phyloP scores from a whole-genome alignment of 2,797 vertebrate genomes.

The Iguana delicatissima region DNA sequence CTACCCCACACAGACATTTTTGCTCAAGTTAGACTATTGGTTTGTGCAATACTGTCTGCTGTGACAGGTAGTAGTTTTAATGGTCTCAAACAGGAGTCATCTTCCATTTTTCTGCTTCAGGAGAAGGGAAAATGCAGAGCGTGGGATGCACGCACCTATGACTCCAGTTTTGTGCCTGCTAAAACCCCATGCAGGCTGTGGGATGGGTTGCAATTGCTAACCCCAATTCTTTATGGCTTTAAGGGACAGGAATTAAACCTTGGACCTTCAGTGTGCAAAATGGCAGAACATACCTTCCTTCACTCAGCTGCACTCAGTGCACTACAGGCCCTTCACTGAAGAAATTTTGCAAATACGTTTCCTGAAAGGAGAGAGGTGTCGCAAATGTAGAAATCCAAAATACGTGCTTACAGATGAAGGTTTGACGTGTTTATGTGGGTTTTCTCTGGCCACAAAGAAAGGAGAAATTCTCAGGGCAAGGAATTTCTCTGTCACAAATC shows the following conservation, averaged over 20 bases:
- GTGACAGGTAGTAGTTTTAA: too few relatives aligned
- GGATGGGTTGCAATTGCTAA: neutral
- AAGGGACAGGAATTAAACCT: neutral
- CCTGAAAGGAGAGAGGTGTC: neutral
- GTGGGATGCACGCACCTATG: too few relatives aligned
- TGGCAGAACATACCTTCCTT: neutral
- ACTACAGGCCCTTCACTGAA: neutral
- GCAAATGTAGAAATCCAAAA: conserved; percentile 2
- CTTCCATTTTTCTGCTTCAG: too few relatives aligned
- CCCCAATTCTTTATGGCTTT: neutral
- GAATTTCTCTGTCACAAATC: neutral
- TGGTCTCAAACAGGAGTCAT: too few relatives aligned
- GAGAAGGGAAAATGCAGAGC: too few relatives aligned
- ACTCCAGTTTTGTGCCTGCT: too few relatives aligned
- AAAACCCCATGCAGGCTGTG: too few relatives aligned
- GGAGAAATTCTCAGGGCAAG: neutral
- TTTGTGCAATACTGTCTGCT: too few relatives aligned
- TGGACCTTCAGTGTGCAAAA: neutral
- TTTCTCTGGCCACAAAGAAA: neutral
- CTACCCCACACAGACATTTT: too few relatives aligned
- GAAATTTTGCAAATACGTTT: conserved; percentile 15
- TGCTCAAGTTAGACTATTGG: too few relatives aligned
- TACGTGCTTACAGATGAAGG: too few relatives aligned
- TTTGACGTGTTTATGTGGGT: neutral
- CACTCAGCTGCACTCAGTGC: neutral